Percentiles rank a stretch among this genome's conserved stretches.
Evolutionary conservation across 2,113 vertebrate species (phyloP).

Genomic region (Eublepharis macularius): DNA sequence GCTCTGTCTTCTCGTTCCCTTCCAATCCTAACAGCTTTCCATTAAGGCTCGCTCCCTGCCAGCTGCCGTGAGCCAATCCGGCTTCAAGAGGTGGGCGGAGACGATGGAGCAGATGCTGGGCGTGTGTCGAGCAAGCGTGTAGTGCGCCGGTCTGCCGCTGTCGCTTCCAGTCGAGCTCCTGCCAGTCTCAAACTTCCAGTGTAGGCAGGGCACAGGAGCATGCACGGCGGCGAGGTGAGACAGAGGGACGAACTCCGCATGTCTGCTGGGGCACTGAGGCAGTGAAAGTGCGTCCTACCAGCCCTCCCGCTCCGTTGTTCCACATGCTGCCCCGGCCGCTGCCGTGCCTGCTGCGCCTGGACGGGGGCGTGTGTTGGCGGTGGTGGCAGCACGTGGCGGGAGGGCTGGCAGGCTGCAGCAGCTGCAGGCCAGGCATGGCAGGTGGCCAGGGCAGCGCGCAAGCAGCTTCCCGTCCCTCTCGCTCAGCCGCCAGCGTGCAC

Average conservation of each 20-base stretch:
- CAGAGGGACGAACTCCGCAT: constrained; percentile 13
- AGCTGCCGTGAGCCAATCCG: background rate
- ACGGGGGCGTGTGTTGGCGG: no score
- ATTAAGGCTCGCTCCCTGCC: background rate
- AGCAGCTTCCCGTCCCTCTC: no score
- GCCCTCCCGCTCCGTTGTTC: no score
- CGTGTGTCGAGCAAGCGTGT: background rate
- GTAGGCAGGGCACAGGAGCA: constrained; percentile 1
- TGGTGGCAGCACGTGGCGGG: no score
- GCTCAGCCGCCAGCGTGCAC: no score
- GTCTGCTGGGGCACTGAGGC: background rate
- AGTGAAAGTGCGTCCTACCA: no score
- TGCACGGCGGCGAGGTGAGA: constrained; percentile 30
- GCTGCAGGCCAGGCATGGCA: no score
- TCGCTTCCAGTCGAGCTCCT: background rate
- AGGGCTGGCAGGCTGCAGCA: no score
- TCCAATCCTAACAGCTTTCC: background rate
- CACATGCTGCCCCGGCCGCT: no score
- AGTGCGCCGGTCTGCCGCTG: background rate
- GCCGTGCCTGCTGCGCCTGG: no score
- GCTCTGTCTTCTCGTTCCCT: background rate
- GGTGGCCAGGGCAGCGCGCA: no score
- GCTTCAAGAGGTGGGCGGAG: constrained; percentile 8
- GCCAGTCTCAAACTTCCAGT: background rate
- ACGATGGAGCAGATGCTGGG: background rate